Conservation (phyloP, 2,797 vertebrate genomes). For the Telmatherina bonti region DNA sequence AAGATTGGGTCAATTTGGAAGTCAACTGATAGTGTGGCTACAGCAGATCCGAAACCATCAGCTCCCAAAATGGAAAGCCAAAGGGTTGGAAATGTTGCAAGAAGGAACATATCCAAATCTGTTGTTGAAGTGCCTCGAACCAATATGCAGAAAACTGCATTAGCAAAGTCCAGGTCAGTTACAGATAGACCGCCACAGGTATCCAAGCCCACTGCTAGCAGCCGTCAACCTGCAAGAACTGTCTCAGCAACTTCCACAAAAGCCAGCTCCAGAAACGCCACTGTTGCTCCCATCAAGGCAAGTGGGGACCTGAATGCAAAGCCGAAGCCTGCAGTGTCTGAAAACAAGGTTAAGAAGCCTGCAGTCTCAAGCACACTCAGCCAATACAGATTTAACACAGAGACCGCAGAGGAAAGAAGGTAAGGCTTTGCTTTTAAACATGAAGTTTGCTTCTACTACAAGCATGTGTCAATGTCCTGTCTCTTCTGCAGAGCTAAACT, state of each 20-base stretch:
- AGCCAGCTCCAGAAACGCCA: constrained; percentile 43
- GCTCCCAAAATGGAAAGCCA: constrained; percentile 27
- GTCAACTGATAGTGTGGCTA: constrained; percentile 49
- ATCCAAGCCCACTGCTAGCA: constrained; percentile 32
- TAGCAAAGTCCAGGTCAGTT: constrained; percentile 55
- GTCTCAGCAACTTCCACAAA: constrained; percentile 23
- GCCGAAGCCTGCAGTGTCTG: constrained; percentile 47
- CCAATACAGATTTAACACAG: constrained; percentile 74
- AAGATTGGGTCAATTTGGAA: constrained; percentile 94
- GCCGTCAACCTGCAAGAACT: constrained; percentile 39
- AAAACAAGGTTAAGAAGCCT: constrained; percentile 68
- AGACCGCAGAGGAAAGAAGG: constrained; percentile 86
- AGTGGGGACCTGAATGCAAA: constrained; percentile 49
- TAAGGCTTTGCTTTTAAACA: constrained; percentile 49
- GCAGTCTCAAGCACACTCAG: constrained; percentile 62
- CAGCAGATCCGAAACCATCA: constrained; percentile 30
- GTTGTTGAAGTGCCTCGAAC: constrained; percentile 29
- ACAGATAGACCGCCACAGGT: constrained; percentile 34
- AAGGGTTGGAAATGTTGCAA: constrained; percentile 16
- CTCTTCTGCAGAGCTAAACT: constrained; percentile 75
- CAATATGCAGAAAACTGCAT: constrained; percentile 28
- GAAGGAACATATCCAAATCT: constrained; percentile 58
- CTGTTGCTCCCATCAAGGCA: constrained; percentile 38
- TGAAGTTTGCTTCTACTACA: neutral
- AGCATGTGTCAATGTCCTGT: neutral